Evolutionary conservation across 2,797 vertebrate genomes (phyloP).

Genomic region (Eospalax fontanierii): DNA sequence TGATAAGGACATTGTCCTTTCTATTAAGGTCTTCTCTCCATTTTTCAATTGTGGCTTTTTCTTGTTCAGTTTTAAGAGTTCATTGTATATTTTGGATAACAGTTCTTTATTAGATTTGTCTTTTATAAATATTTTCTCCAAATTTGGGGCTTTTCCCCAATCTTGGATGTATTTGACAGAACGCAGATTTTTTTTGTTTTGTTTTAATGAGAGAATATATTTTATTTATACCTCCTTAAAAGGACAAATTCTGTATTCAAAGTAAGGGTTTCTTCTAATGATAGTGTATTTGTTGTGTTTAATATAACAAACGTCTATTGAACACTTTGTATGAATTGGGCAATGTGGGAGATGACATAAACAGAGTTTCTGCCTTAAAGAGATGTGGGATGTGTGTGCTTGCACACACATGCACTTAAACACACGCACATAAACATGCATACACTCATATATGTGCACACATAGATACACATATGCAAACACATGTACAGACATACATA

Average conservation of each 20-base stretch:
- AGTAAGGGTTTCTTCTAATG: constrained; percentile 14
- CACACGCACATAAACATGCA: background rate
- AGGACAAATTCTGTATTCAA: constrained; percentile 28
- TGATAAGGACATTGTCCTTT: background rate
- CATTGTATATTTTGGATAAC: background rate
- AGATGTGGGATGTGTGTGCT: background rate
- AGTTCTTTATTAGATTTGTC: background rate
- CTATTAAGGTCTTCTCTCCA: background rate
- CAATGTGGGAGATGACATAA: constrained; percentile 42
- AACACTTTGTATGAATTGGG: constrained; percentile 19
- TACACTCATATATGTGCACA: too few species aligned
- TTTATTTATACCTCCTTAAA: constrained; percentile 17
- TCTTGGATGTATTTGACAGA: background rate
- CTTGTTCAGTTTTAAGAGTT: background rate
- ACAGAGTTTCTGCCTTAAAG: constrained; percentile 15
- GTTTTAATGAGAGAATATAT: background rate
- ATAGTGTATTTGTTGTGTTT: constrained; percentile 13
- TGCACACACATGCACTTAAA: background rate
- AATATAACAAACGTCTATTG: constrained; percentile 18
- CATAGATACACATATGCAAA: too few species aligned
- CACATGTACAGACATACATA: background rate
- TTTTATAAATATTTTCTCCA: background rate
- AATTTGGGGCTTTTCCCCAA: background rate
- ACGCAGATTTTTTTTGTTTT: constrained; percentile 1
- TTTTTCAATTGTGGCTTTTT: background rate